Conservation (phyloP, 2,113 vertebrate species). For the Caloenas nicobarica region DNA sequence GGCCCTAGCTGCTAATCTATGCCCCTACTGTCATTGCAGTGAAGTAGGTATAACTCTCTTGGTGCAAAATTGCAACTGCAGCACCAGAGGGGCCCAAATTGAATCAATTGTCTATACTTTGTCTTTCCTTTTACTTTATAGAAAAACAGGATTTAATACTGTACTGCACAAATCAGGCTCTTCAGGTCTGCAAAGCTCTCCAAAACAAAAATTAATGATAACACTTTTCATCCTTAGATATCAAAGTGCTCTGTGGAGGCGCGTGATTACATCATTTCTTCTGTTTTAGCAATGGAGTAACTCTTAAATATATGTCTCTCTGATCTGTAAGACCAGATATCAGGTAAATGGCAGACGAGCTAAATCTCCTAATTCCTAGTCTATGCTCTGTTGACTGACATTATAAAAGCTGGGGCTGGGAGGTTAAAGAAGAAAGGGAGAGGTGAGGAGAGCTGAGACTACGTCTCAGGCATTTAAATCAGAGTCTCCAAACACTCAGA, state of each 20-base stretch:
- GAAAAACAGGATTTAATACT: neutral
- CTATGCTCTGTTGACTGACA: neutral
- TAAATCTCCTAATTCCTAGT: neutral
- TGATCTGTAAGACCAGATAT: neutral
- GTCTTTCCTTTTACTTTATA: neutral
- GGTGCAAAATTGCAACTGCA: neutral
- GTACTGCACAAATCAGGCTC: neutral
- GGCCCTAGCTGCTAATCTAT: neutral
- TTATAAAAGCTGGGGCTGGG: neutral
- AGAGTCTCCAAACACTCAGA: neutral
- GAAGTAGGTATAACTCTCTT: neutral
- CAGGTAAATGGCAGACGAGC: neutral
- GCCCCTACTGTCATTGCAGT: neutral
- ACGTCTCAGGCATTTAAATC: neutral
- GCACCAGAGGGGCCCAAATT: rapidly evolving
- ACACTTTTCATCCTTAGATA: neutral
- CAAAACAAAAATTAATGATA: constrained; percentile 6
- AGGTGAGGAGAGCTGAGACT: neutral
- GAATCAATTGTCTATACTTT: neutral
- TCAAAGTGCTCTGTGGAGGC: neutral
- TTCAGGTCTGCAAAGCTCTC: neutral
- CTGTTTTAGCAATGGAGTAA: neutral
- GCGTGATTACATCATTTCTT: neutral
- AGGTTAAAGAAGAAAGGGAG: neutral
- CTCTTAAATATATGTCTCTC: neutral